These are phyloP conservation scores for Myiagra hebetior DNA, from an alignment of 2,113 vertebrate species.

Conservation along the genomic window DNA sequence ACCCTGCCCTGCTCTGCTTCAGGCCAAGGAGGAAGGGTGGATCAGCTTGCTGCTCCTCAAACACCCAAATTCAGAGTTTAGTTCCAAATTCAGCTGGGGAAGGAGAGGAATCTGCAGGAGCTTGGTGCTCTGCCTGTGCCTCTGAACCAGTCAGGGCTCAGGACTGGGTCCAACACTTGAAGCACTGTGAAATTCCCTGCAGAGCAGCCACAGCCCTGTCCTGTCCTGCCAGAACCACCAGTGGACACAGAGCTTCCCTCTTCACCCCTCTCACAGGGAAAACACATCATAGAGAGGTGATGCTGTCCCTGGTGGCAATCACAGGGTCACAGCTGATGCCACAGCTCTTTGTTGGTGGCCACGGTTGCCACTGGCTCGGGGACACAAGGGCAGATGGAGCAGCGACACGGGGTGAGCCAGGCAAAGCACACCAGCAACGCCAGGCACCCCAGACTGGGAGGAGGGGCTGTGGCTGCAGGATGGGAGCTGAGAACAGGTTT, in stretches of 20 bases:
- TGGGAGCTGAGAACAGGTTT: neutral
- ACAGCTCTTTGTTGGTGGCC: neutral
- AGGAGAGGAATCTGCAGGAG: neutral
- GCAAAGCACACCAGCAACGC: neutral
- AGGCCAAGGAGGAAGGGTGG: neutral
- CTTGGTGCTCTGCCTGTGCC: neutral
- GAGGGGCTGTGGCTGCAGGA: neutral
- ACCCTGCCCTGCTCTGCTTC: neutral
- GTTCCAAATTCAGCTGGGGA: neutral
- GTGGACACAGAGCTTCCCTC: neutral
- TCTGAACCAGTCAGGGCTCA: neutral
- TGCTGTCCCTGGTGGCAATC: neutral
- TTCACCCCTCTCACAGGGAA: fast-evolving
- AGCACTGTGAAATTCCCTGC: neutral
- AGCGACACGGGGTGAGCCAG: neutral
- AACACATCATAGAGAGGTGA: fast-evolving
- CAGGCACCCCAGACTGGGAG: neutral
- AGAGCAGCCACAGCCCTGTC: neutral
- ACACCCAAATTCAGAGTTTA: neutral
- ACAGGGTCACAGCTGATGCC: neutral
- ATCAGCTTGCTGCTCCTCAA: neutral
- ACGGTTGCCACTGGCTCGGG: fast-evolving
- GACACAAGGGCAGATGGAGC: neutral
- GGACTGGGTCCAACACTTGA: fast-evolving
- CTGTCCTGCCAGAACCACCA: neutral